Base-by-base conservation (phyloP, 2,113 vertebrate genomes). In the Hippoglossus stenolepis region DNA sequence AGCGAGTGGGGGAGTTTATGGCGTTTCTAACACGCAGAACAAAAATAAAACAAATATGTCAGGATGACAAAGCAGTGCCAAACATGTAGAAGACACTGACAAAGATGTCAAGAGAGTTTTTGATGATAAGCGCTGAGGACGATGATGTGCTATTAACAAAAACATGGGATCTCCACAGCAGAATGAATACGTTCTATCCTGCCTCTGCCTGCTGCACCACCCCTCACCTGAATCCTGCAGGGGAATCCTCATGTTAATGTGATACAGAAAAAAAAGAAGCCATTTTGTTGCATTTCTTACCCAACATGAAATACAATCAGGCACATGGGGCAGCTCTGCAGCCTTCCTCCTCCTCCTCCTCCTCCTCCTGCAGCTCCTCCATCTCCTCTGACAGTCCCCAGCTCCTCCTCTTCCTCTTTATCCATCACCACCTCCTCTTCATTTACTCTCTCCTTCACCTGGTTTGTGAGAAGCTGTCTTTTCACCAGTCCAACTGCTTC, bases 281-380 rank as follows among this genome's bases (percentile, higher is more conserved):
- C 1, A 18, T 51, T 51, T 49, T 17, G 56, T 54, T 54, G 21
- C 18, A 17, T 51, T 18, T 73, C 87, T 96, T 90, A 98, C 97
- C 70, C 91, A 4, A 73, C 85, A 66, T 86, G 79, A 18, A 98
- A 97, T 4, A 7, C 69, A 10, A 82, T 61, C 73, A 95, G 92
- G 58, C 97, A 98, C 95, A 97, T 94, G 0, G 97, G 97, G 79
- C 97, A 98, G 56, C 85, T 93, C 51, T 89, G 91, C 61, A 97
- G 88, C 14, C 35, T 0, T 6, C 24, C 13, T 0, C 38, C 20
- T 51, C 35, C 0, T 5, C 35, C 61, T 15, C 38, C 66, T 81
- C 68, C 24, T 56, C 69, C 10, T 77, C 54, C 26, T 43, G 18
- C 38, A 82, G 2, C 35, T 58, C 9, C 68, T 51, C 20, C 75